phyloP scores from a whole-genome alignment of 2,113 vertebrate genomes.

The Pampusana beccarii region DNA sequence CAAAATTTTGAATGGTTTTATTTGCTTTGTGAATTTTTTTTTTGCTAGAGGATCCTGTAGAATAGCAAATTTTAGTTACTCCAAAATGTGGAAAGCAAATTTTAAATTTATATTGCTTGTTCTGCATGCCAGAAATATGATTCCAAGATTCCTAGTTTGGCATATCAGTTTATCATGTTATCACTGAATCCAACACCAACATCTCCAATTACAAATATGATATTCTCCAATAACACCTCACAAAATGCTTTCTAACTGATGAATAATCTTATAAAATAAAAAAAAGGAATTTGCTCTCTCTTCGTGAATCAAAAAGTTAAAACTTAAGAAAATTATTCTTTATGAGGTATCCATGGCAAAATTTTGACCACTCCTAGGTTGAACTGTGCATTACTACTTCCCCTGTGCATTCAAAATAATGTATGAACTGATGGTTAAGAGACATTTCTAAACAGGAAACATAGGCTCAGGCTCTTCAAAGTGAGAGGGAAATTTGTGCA shows the following conservation, averaged over 20 bases:
- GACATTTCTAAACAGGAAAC: not conserved
- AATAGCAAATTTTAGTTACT: not conserved
- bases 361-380: not conserved
- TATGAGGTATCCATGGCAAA: not conserved
- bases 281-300: not conserved
- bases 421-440: not conserved
- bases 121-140: not conserved
- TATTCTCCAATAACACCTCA: not conserved
- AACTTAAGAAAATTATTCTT: not conserved
- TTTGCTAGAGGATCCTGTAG: not conserved
- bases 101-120: not conserved
- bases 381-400: not conserved
- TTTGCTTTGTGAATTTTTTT: not conserved
- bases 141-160: not conserved
- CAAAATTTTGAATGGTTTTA: not conserved
- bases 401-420: not conserved
- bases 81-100: not conserved
- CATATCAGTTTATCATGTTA: not conserved
- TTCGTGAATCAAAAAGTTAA: not conserved
- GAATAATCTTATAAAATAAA: not conserved
- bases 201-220: not conserved
- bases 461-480: not conserved
- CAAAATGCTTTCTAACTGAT: not conserved
- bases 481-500: not conserved
- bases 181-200: not conserved